Base-by-base conservation (phyloP, 2,797 vertebrate genomes). In the Smutsia temminckii region DNA sequence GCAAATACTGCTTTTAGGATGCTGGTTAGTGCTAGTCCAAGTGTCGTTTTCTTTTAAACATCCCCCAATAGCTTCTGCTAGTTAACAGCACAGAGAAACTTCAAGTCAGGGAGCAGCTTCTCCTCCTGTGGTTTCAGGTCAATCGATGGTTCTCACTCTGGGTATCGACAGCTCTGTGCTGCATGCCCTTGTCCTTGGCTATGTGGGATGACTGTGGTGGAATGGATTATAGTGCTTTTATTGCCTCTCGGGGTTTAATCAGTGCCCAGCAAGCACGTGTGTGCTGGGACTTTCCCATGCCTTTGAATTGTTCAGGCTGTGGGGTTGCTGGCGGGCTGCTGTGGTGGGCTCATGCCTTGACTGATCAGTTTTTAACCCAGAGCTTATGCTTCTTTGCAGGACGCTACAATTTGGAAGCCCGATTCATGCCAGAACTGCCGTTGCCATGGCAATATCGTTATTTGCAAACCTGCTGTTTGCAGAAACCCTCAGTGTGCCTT, bases 381-480 rank as follows among this genome's bases (percentile, higher is more conserved):
- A 87, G 64, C 88, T 93, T 95, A 1, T 68, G 51, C 86, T 98
- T 96, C 42, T 96, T 98, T 96, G 93, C 98, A 99, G 99, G 99
- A 99, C 97, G 98, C 98, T 97, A 99, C 99, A 1, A 80, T 96
- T 93, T 99, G 99, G 99, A 99, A 99, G 71, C 99, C 99, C 0
- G 98, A 99, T 95, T 98, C 99, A 0, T 99, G 99, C 98, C 98
- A 98, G 96, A 98, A 98, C 95, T 99, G 99, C 96, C 97, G 40
- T 86, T 99, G 99, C 98, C 97, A 93, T 89, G 95, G 98, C 16
- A 97, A 98, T 42, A 95, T 99, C 59, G 96, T 98, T 97, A 97
- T 99, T 97, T 99, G 99, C 93, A 98, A 98, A 81, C 92, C 98
- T 14, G 85, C 97, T 0, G 63, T n/a, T 94, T 99, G 99, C 98